phyloP scores from a whole-genome alignment of 2,113 vertebrate genomes.

The Pangasianodon gigas region DNA sequence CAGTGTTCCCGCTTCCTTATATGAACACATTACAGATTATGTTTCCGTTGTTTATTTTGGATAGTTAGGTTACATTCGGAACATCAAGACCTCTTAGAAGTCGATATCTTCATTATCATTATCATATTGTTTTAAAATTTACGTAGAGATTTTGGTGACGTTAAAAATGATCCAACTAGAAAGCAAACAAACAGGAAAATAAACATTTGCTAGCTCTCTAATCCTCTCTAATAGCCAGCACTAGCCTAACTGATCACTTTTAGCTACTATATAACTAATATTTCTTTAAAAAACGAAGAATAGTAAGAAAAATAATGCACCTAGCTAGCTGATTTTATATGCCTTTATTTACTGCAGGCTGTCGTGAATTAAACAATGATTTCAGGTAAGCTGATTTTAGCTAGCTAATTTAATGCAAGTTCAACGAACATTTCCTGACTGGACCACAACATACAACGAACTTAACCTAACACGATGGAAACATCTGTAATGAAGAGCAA shows the following conservation, averaged over 20 bases:
- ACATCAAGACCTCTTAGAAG: neutral
- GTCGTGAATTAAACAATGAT: neutral
- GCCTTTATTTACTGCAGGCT: neutral
- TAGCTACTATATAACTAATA: too few species aligned
- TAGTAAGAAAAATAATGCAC: too few species aligned
- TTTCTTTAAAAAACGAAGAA: too few species aligned
- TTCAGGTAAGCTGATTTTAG: neutral
- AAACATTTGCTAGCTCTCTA: too few species aligned
- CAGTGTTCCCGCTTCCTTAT: neutral
- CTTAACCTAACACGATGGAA: slow-evolving; percentile 6
- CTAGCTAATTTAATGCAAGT: neutral
- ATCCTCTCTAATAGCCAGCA: too few species aligned
- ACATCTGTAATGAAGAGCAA: neutral
- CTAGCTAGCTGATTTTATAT: neutral
- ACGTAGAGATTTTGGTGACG: neutral
- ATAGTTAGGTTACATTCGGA: neutral
- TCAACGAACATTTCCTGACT: neutral
- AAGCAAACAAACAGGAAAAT: too few species aligned
- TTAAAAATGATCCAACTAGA: too few species aligned
- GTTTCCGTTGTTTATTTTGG: neutral
- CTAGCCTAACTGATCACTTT: too few species aligned
- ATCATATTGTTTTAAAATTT: neutral
- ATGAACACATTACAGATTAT: neutral
- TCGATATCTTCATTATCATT: too few species aligned
- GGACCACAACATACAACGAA: neutral